A percentile compares a stretch with the other conserved stretches of the same genome.
Conservation (phyloP, 1,140 invertebrate genomes). For the Drosophila truncata region DNA sequence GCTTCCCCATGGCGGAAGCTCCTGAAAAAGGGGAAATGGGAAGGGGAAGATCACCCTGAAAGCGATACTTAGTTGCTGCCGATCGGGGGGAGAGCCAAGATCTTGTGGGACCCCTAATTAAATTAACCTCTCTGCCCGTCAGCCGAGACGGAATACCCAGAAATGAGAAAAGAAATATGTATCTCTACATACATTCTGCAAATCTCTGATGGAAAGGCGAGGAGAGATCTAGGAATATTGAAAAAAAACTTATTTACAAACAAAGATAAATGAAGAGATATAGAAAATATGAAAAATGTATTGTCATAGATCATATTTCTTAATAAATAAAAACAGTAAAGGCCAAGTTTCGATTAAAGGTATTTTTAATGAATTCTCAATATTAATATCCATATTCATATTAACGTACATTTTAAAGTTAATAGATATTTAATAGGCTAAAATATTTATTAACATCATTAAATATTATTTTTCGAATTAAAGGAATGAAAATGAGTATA, state of each 20-base stretch:
- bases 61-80: constrained; percentile 11
- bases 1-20: constrained; percentile 42
- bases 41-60: constrained; percentile 24
- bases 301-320: background rate
- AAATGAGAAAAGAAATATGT: constrained; percentile 18
- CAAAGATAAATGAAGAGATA: background rate
- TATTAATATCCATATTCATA: background rate
- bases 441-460: background rate
- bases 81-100: background rate
- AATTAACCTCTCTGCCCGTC: constrained; percentile 69
- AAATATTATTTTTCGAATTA: too few relatives aligned
- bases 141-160: constrained; percentile 23
- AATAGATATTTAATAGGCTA: background rate
- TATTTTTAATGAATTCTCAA: background rate
- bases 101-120: constrained; percentile 56
- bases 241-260: background rate
- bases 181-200: constrained; percentile 6
- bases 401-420: background rate
- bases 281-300: background rate
- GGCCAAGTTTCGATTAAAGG: background rate
- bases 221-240: constrained; percentile 9
- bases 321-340: background rate
- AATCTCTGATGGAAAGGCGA: constrained; percentile 13
- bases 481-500: too few relatives aligned
- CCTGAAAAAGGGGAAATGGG: too few relatives aligned